Conservation (phyloP, 2,113 vertebrate species). For the Butorides virescens region DNA sequence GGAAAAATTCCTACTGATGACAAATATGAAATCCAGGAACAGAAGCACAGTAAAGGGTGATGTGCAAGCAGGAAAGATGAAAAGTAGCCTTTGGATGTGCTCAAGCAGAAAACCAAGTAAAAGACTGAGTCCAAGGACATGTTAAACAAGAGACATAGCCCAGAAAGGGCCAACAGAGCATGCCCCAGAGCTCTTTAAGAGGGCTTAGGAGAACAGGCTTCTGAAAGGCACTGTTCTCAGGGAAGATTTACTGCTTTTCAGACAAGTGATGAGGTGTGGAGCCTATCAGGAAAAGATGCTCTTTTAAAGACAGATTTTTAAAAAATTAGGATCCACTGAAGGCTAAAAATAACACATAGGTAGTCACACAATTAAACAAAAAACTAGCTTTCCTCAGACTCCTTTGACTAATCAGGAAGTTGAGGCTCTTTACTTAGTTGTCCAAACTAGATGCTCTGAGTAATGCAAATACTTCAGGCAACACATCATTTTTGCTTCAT, state of each 20-base stretch:
- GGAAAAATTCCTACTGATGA: neutral
- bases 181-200: neutral
- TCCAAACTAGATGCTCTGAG: neutral
- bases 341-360: neutral
- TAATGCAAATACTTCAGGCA: neutral
- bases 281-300: neutral
- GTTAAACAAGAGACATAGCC: neutral
- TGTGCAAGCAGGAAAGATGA: neutral
- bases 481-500: neutral
- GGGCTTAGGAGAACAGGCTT: neutral
- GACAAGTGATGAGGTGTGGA: neutral
- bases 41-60: neutral
- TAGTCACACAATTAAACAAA: neutral
- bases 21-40: neutral
- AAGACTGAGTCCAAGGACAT: neutral
- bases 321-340: neutral
- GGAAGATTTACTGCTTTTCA: neutral
- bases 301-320: neutral
- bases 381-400: neutral
- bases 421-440: neutral
- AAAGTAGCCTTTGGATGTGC: neutral
- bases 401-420: neutral
- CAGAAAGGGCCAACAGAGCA: neutral
- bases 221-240: neutral
- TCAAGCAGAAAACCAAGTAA: neutral